Evolutionary conservation across 2,888 invertebrate species (phyloP).

Genomic region (Tinea semifulvella): DNA sequence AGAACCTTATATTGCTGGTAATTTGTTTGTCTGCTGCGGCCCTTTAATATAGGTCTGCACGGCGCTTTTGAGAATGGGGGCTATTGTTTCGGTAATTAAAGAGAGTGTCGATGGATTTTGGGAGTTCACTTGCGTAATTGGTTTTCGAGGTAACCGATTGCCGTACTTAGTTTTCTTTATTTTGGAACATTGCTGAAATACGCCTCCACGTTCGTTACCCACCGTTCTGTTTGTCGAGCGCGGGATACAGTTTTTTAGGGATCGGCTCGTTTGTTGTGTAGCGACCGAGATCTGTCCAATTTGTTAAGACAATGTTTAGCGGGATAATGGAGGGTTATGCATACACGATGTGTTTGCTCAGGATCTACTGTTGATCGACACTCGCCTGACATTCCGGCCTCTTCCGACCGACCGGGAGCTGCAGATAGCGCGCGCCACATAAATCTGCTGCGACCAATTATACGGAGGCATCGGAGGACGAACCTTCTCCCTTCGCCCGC

Average conservation of each 20-base stretch:
- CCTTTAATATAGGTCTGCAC: slow-evolving; percentile 48
- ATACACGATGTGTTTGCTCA: background rate
- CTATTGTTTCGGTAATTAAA: slow-evolving; percentile 13
- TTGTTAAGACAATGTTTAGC: background rate
- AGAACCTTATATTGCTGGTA: slow-evolving; percentile 46
- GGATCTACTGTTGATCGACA: slow-evolving; percentile 13
- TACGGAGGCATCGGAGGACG: slow-evolving; percentile 32
- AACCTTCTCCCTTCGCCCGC: slow-evolving; percentile 26
- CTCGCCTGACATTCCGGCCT: slow-evolving; percentile 26
- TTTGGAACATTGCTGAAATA: background rate
- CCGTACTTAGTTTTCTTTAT: slow-evolving; percentile 5
- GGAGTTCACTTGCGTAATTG: slow-evolving; percentile 8
- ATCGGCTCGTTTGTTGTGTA: background rate
- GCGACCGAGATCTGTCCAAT: background rate
- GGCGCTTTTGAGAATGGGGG: slow-evolving; percentile 22
- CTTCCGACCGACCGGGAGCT: slow-evolving; percentile 22
- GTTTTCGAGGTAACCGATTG: slow-evolving; percentile 5
- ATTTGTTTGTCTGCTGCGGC: slow-evolving; percentile 45
- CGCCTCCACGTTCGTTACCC: background rate
- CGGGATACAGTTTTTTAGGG: background rate
- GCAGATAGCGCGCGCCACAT: slow-evolving; percentile 38
- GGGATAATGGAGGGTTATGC: background rate
- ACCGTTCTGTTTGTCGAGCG: background rate
- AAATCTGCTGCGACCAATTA: slow-evolving; percentile 52
- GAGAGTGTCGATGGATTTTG: slow-evolving; percentile 11